A percentile compares a stretch with the other conserved stretches of the same genome.
These are phyloP conservation scores for Ariolimax columbianus DNA, from an alignment of 2,888 invertebrate genomes.

Conservation along the genomic window DNA sequence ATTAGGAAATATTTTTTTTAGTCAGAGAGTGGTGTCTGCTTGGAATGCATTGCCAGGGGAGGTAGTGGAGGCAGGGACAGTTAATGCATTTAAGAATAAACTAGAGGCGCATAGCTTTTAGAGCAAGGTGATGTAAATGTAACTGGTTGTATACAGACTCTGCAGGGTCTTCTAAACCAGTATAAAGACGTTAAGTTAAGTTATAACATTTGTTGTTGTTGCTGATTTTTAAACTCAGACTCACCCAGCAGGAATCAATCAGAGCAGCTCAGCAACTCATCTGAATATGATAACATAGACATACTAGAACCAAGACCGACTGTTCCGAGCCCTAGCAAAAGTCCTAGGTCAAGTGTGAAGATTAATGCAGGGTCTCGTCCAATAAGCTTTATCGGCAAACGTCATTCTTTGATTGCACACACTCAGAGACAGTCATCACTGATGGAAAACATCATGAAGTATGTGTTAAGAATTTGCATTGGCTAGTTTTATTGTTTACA, in stretches of 20 bases:
- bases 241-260: not conserved
- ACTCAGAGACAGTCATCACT: slow-evolving; percentile 44
- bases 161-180: too few species aligned
- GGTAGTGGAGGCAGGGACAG: too few species aligned
- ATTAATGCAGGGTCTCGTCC: not conserved
- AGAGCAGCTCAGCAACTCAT: not conserved
- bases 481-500: not conserved
- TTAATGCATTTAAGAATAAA: too few species aligned
- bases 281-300: slow-evolving; percentile 36
- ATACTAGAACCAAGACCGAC: slow-evolving; percentile 40
- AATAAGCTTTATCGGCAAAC: not conserved
- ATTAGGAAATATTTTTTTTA: too few species aligned
- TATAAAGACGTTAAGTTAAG: too few species aligned
- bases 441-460: slow-evolving; percentile 49
- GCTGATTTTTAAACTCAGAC: not conserved
- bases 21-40: too few species aligned
- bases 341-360: slow-evolving; percentile 16
- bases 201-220: too few species aligned
- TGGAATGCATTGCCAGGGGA: too few species aligned
- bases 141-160: too few species aligned
- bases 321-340: slow-evolving; percentile 17
- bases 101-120: too few species aligned
- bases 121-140: too few species aligned
- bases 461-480: not conserved
- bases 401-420: not conserved